A percentile compares a stretch with the other conserved stretches of the same genome.
Conservation (phyloP, 2,797 vertebrate genomes). For the Gobionotothen gibberifrons region DNA sequence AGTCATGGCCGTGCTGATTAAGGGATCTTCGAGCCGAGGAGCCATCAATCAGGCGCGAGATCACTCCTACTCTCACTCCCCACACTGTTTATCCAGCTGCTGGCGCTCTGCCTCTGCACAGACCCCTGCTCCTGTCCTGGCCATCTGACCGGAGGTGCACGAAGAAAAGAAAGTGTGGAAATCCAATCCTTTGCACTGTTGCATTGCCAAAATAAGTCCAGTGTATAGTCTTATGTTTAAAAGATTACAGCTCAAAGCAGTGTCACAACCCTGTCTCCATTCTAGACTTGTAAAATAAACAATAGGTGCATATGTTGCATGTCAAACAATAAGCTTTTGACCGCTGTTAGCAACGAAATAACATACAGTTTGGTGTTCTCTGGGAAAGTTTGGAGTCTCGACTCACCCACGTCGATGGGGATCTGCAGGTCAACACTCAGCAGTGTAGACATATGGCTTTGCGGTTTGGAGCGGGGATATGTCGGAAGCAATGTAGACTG, state of each 20-base stretch:
- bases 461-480: conserved; percentile 41
- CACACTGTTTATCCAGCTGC: conserved; percentile 68
- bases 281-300: conserved; percentile 64
- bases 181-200: conserved; percentile 29
- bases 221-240: conserved; percentile 43
- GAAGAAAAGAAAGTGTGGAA: conserved; percentile 23
- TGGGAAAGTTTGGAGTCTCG: conserved; percentile 45
- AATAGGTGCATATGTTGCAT: conserved; percentile 28
- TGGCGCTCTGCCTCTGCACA: conserved; percentile 31
- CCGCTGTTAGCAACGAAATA: conserved; percentile 28
- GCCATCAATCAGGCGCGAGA: conserved; percentile 65
- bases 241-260: conserved; percentile 16
- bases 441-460: conserved; percentile 50
- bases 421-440: conserved; percentile 47
- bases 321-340: conserved; percentile 39
- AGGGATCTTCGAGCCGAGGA: conserved; percentile 56
- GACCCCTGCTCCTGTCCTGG: conserved; percentile 65
- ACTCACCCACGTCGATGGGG: conserved; percentile 49
- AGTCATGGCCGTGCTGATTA: conserved; percentile 70
- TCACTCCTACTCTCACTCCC: conserved; percentile 58
- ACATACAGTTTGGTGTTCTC: conserved; percentile 6
- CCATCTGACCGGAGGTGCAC: conserved; percentile 19
- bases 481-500: conserved; percentile 41
- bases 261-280: conserved; percentile 46
- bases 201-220: conserved; percentile 9